Evolutionary conservation across 2,113 vertebrate genomes (phyloP).

Genomic region (Gadus macrocephalus): DNA sequence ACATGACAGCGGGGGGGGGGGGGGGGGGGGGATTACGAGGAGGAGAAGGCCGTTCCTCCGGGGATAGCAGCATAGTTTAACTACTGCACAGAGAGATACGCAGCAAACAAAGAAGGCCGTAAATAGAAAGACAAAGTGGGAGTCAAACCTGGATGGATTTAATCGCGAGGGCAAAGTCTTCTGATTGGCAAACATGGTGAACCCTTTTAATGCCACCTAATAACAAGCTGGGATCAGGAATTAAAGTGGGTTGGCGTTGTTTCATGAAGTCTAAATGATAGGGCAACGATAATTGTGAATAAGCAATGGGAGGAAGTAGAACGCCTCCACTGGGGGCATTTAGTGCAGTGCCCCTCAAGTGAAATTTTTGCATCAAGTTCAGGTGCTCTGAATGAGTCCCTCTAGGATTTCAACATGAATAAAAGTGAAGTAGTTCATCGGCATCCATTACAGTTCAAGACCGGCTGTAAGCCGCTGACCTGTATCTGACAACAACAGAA

Average conservation of each 20-base stretch:
- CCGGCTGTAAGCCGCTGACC: constrained; percentile 64
- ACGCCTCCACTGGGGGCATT: too few species aligned
- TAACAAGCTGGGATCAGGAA: constrained; percentile 55
- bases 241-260: constrained; percentile 17
- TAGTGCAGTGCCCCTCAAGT: too few species aligned
- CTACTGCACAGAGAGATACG: constrained; percentile 40
- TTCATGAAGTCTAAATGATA: too few species aligned
- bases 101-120: constrained; percentile 22
- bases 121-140: constrained; percentile 36
- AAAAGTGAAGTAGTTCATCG: constrained; percentile 25
- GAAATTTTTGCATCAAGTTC: too few species aligned
- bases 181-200: constrained; percentile 24
- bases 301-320: too few species aligned
- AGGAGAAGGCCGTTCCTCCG: constrained; percentile 36
- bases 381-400: too few species aligned
- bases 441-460: constrained; percentile 60
- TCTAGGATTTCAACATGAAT: too few species aligned
- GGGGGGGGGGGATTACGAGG: constrained; percentile 48
- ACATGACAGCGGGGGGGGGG: constrained; percentile 48
- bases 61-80: constrained; percentile 40
- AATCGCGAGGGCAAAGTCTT: too few species aligned
- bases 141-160: too few species aligned
- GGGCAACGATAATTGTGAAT: too few species aligned
- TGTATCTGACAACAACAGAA: constrained; percentile 69
- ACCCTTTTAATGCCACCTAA: constrained; percentile 48